A percentile compares a stretch with the other conserved stretches of the same genome.
Evolutionary conservation across 2,113 vertebrate genomes (phyloP).

Genomic region (Rhizomys pruinosus): DNA sequence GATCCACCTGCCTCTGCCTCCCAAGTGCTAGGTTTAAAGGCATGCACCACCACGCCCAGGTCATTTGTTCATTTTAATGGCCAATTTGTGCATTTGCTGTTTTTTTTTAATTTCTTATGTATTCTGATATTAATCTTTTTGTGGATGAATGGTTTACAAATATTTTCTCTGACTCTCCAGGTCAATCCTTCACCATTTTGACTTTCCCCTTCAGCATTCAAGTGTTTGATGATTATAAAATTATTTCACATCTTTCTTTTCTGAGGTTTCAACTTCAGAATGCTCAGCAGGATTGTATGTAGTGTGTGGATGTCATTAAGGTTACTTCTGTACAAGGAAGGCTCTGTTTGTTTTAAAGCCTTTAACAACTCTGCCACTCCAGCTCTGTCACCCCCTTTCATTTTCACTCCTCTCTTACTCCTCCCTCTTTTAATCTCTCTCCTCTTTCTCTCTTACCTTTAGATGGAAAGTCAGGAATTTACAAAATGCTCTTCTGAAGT

Average conservation of each 20-base stretch:
- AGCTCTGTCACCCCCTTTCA: background rate
- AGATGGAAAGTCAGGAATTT: background rate
- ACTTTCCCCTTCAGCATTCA: background rate
- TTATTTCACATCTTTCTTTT: background rate
- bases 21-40: too few relatives aligned
- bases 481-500: background rate
- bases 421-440: background rate
- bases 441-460: background rate
- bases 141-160: background rate
- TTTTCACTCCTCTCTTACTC: accelerated
- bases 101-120: too few relatives aligned
- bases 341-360: background rate
- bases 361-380: accelerated
- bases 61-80: background rate
- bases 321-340: background rate
- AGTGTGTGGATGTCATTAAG: background rate
- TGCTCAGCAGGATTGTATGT: background rate
- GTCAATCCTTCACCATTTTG: background rate
- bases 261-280: background rate
- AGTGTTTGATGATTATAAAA: background rate
- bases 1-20: too few relatives aligned
- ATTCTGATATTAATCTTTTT: background rate
- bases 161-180: background rate
- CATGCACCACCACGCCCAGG: too few relatives aligned
- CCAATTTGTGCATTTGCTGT: background rate